These are phyloP conservation scores for Styela clava DNA, from an alignment of 23 tunicate species.

Conservation along the genomic window DNA sequence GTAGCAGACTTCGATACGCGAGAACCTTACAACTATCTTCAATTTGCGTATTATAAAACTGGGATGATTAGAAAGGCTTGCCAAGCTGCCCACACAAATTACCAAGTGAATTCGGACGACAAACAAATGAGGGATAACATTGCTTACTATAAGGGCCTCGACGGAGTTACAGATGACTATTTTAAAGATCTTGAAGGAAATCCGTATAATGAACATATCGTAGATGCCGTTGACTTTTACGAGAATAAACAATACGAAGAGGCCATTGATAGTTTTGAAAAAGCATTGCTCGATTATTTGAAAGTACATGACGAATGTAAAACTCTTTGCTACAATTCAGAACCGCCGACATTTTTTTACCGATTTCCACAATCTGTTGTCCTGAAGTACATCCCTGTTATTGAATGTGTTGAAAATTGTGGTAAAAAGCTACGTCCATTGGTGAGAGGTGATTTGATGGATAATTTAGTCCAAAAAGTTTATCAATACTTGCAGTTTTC, in stretches of 20 bases:
- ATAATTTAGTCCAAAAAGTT: conserved; percentile 30
- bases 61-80: conserved; percentile 42
- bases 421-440: conserved; percentile 54
- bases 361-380: conserved; percentile 36
- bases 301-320: conserved; percentile 40
- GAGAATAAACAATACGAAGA: conserved; percentile 36
- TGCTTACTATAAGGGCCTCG: conserved; percentile 32
- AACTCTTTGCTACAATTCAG: conserved; percentile 35
- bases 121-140: conserved; percentile 49
- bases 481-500: conserved; percentile 59
- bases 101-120: conserved; percentile 45
- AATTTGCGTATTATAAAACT: conserved; percentile 63
- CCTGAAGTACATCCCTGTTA: conserved; percentile 11
- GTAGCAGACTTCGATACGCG: conserved; percentile 46
- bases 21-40: conserved; percentile 62
- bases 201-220: conserved; percentile 27
- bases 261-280: conserved; percentile 48
- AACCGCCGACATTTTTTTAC: conserved; percentile 27
- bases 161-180: conserved; percentile 2
- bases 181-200: conserved; percentile 61
- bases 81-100: conserved; percentile 66
- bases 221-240: conserved; percentile 44
- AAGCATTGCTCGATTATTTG: conserved; percentile 32
- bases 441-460: conserved; percentile 5
- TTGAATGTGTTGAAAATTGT: conserved; percentile 37